These are phyloP conservation scores for Xylota segnis DNA, from an alignment of 2,888 invertebrate species.

Conservation along the genomic window DNA sequence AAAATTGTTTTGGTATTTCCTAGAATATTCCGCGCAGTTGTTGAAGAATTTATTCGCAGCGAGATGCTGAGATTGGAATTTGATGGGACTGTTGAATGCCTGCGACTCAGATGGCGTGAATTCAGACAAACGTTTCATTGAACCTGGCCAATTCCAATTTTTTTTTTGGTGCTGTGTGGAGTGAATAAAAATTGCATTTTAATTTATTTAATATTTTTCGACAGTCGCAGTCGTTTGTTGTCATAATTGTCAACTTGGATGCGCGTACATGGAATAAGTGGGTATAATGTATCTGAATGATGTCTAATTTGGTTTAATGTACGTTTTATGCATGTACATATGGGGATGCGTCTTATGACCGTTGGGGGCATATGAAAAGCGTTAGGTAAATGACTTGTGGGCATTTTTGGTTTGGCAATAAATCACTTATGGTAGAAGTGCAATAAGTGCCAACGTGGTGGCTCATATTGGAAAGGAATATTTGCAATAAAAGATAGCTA, in stretches of 20 bases:
- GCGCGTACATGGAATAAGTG: conserved; percentile 8
- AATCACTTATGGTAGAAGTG: not conserved
- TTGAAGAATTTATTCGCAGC: conserved; percentile 21
- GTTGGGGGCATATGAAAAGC: not conserved
- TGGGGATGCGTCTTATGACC: not conserved
- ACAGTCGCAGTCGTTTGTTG: conserved; percentile 15
- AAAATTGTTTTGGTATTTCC: conserved; percentile 42
- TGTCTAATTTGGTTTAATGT: conserved; percentile 10
- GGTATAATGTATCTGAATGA: conserved; percentile 3
- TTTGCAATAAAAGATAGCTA: too few species aligned
- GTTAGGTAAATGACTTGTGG: not conserved
- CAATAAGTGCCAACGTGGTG: not conserved
- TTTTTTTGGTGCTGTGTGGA: not conserved
- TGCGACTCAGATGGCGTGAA: conserved; percentile 27
- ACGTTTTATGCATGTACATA: not conserved
- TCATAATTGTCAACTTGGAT: conserved; percentile 34
- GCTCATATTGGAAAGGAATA: too few species aligned
- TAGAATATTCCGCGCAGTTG: conserved; percentile 26
- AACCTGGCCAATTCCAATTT: conserved; percentile 18
- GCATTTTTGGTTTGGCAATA: not conserved
- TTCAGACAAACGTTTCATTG: conserved; percentile 41
- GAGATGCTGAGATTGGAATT: conserved; percentile 12
- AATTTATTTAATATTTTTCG: conserved; percentile 25
- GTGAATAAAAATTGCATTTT: conserved; percentile 33
- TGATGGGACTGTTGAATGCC: conserved; percentile 4